phyloP scores from a whole-genome alignment of 2,113 vertebrate species.

The Heloderma charlesbogerti region DNA sequence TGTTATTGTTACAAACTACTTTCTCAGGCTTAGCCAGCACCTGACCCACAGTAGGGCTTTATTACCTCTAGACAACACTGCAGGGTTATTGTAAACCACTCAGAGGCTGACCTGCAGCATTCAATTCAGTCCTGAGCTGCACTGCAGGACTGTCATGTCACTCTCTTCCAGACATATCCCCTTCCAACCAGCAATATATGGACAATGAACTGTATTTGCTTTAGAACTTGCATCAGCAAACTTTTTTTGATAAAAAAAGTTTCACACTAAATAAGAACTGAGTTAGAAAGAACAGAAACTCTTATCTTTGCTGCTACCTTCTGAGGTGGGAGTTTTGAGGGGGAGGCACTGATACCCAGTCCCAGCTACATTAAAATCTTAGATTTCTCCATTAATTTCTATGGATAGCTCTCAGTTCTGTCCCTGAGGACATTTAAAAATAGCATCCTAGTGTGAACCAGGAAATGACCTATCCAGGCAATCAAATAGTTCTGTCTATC shows the following conservation, averaged over 20 bases:
- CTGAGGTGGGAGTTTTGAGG: no score
- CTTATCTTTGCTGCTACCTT: background rate
- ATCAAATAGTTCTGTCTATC: background rate
- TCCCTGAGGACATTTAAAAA: background rate
- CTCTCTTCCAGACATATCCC: no score
- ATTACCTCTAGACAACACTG: background rate
- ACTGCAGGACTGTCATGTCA: background rate
- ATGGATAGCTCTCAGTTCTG: background rate
- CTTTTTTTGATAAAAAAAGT: background rate
- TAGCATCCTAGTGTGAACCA: background rate
- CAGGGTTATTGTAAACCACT: background rate
- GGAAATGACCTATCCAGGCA: background rate
- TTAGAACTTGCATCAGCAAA: background rate
- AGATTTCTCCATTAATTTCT: background rate
- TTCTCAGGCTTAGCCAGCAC: background rate
- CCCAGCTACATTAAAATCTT: background rate
- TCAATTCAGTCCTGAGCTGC: background rate
- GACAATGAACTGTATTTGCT: background rate
- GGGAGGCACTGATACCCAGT: background rate
- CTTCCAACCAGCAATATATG: no score
- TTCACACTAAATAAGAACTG: background rate
- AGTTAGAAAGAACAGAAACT: background rate
- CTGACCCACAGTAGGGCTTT: background rate
- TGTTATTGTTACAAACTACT: no score
- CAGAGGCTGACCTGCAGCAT: background rate